Base-by-base conservation (phyloP, 2,113 vertebrate species). In the Rhabdornis inornatus region DNA sequence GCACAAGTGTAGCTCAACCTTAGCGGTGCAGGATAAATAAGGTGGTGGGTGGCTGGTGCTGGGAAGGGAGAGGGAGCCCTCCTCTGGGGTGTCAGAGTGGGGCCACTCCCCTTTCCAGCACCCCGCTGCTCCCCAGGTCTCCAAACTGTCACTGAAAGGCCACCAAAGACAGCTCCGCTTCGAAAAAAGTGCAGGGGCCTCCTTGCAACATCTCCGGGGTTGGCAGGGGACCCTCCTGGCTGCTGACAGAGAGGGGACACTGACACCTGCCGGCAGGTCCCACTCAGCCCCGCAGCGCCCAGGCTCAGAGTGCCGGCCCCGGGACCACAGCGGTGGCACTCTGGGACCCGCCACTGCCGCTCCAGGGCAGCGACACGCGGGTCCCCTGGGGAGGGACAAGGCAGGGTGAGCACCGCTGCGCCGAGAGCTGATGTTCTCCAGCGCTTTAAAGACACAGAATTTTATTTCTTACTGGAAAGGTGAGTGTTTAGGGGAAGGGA, bases 191-290 rank as follows among this genome's bases (percentile, higher is more conserved):
- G 74, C 45, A 24, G 47, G 27, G 83, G 37, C 53, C 28, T 78
- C 64, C 42, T 49, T 7, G 68, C 33, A 65, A 39, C 31, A 57
- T n/a, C 90, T 39, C 56, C 40, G 30, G 20, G 50, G 64, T 71
- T 57, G 76, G 16, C 35, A n/a, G 7, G 14, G 92, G 92, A 82
- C 83, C 76, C 89, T 92, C 71, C 35, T 15, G 86, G 64, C 76
- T 61, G 86, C 52, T 14, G 91, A 72, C 39, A 56, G 90, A 88
- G 89, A 49, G 94, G 72, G 78, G 71, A 97, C 93, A 96, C 92
- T 96, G 96, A 96, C 96, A 95, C 40, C 96, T 96, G 95, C 95
- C 90, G 96, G 96, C 82, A 37, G 88, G 56, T 82, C 31, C 42
- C 82, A 14, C 20, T 69, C n/a, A 18, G 80, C 63, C 94, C 91